Base-by-base conservation (phyloP, 2,113 vertebrate genomes). In the Paraplagusia blochii region DNA sequence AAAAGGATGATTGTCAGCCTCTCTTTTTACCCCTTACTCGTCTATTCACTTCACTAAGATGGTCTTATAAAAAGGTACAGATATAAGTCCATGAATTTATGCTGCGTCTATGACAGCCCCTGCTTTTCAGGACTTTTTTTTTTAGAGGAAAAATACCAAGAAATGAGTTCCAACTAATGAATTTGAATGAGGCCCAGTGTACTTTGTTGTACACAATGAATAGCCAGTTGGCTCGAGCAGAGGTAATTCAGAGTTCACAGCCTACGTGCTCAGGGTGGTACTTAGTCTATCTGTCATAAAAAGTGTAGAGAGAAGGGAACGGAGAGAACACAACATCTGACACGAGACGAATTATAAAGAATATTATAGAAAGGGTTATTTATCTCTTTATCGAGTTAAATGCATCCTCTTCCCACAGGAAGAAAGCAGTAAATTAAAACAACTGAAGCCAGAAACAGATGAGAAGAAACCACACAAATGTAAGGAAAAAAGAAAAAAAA, bases 211-310 rank as follows among this genome's bases (percentile, higher is more conserved):
- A 46, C 58, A 17, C 33, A 29, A 63, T 79, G 66, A 85, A 80
- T 67, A 73, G 70, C 63, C 70, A 69, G 75, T 59, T 72, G 64
- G 69, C 78, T 66, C 33, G 19, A 77, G 18, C 66, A 66, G 72
- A 80, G 81, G 80, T 83, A 75, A 85, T 68, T 52, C 75, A 83
- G 73, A 81, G 81, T 87, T 87, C 81, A 87, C 66, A 56, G 78
- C 58, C 74, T 53, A 50, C 44, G 45, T 83, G 77, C 71, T 75
- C 68, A 52, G 62, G 63, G 77, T 74, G 63, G 73, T 69, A 74
- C 73, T 62, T 22, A 40, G 56, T 53, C 73, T 66, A 81, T 77
- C 75, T 67, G 68, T 74, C 72, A 81, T 69, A 19, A 51, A 77
- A 64, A 34, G 15, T 4, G 64, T 69, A 46, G 44, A 44, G 52